phyloP scores from a whole-genome alignment of 2,797 vertebrate species.

The Sebastes goodei region DNA sequence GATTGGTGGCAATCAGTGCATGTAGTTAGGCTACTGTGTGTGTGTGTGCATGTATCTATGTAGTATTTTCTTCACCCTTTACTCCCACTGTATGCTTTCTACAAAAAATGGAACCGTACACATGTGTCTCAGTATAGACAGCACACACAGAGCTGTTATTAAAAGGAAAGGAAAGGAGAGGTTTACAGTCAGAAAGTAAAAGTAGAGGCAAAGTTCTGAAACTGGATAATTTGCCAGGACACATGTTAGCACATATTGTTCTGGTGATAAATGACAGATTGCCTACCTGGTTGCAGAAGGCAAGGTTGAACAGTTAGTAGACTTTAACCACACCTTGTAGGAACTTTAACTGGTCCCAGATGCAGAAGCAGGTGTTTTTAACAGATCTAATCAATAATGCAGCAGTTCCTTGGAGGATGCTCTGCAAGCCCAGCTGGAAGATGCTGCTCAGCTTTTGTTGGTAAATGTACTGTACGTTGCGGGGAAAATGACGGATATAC shows the following conservation, averaged over 20 bases:
- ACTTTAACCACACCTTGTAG: conserved; percentile 38
- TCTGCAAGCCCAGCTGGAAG: conserved; percentile 44
- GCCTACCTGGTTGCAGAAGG: conserved; percentile 30
- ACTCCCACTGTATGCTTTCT: not conserved
- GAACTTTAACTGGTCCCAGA: conserved; percentile 60
- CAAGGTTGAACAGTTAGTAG: conserved; percentile 28
- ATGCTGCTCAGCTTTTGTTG: conserved; percentile 1
- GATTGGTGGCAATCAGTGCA: too few relatives aligned
- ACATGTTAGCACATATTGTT: conserved; percentile 35
- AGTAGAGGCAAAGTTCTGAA: conserved; percentile 9
- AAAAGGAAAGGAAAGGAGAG: not conserved
- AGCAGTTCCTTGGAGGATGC: conserved; percentile 45
- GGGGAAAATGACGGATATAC: not conserved
- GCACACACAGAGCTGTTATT: not conserved
- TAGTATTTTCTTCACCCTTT: not conserved
- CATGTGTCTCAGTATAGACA: not conserved
- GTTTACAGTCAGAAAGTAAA: not conserved
- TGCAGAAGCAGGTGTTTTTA: conserved; percentile 73
- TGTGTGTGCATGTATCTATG: too few relatives aligned
- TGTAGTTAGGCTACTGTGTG: too few relatives aligned
- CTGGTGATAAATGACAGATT: conserved; percentile 29
- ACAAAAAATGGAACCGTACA: not conserved
- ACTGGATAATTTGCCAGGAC: conserved; percentile 14
- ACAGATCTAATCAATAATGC: conserved; percentile 76
- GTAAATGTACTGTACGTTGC: conserved; percentile 16